Conservation (phyloP, 1,140 invertebrate species). For the Neodiprion pinetum region DNA sequence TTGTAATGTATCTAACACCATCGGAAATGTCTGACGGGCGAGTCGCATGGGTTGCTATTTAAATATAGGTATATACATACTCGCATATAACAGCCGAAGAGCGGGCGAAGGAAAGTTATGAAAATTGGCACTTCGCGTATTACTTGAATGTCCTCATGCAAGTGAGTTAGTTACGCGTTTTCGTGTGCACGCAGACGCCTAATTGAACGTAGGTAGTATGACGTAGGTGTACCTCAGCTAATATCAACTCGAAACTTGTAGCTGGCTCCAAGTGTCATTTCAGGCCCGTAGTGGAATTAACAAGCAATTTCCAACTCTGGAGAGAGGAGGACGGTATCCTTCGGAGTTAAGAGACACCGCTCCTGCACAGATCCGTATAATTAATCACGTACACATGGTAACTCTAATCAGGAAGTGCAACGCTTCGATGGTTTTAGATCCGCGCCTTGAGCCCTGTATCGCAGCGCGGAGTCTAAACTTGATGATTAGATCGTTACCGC, state of each 20-base stretch:
- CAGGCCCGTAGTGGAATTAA: neutral
- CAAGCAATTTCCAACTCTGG: conserved; percentile 1
- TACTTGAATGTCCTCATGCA: too few relatives aligned
- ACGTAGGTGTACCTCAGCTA: neutral
- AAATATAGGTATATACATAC: too few relatives aligned
- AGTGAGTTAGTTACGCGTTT: too few relatives aligned
- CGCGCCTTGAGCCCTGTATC: conserved; percentile 1
- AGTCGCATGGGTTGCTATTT: too few relatives aligned
- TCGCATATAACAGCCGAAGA: too few relatives aligned
- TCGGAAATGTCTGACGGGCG: too few relatives aligned
- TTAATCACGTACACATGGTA: conserved; percentile 7
- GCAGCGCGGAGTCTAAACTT: neutral
- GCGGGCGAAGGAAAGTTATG: too few relatives aligned
- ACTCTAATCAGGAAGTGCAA: conserved; percentile 1
- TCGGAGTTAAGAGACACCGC: neutral
- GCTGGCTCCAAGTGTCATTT: neutral
- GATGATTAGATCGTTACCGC: neutral
- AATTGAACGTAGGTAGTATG: neutral
- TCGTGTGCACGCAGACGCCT: neutral
- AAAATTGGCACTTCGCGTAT: too few relatives aligned
- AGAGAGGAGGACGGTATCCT: neutral
- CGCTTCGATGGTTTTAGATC: conserved; percentile 1
- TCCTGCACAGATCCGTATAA: conserved; percentile 1
- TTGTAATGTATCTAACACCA: too few relatives aligned
- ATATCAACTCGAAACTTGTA: neutral